Evolutionary conservation across 2,797 vertebrate species (phyloP).

Genomic region (Podargus strigoides): DNA sequence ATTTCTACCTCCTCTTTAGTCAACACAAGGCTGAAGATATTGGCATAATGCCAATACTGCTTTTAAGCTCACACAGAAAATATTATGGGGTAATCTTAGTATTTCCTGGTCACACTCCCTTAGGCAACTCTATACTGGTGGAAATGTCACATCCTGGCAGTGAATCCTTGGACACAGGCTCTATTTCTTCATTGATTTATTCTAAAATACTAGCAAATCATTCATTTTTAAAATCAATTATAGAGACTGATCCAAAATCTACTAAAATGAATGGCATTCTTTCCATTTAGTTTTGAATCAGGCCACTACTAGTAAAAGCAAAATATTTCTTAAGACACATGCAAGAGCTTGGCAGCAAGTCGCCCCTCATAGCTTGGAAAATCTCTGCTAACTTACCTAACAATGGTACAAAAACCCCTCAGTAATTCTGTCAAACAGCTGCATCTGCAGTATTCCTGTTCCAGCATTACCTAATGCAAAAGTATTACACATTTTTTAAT

Average conservation of each 20-base stretch:
- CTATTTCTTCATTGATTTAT: neutral
- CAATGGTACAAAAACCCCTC: neutral
- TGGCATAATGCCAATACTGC: conserved; percentile 23
- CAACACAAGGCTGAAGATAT: neutral
- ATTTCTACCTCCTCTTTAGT: neutral
- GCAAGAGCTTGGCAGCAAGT: neutral
- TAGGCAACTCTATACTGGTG: neutral
- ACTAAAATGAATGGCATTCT: neutral
- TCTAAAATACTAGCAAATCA: conserved; percentile 11
- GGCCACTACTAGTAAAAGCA: neutral
- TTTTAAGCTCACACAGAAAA: conserved; percentile 50
- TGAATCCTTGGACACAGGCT: conserved; percentile 1
- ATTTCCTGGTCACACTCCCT: conserved; percentile 41
- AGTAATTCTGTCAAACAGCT: neutral
- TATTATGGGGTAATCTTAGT: conserved; percentile 13
- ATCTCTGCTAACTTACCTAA: neutral
- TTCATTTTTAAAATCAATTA: neutral
- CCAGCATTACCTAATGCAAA: neutral
- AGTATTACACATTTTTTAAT: neutral
- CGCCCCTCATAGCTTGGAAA: neutral
- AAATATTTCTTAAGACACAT: neutral
- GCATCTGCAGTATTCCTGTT: neutral
- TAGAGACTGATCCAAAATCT: neutral
- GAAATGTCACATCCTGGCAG: conserved; percentile 8
- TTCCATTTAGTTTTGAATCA: neutral